Percentiles rank a stretch among this genome's conserved stretches.
phyloP scores from a whole-genome alignment of 2,797 vertebrate genomes.

The Limosa lapponica region DNA sequence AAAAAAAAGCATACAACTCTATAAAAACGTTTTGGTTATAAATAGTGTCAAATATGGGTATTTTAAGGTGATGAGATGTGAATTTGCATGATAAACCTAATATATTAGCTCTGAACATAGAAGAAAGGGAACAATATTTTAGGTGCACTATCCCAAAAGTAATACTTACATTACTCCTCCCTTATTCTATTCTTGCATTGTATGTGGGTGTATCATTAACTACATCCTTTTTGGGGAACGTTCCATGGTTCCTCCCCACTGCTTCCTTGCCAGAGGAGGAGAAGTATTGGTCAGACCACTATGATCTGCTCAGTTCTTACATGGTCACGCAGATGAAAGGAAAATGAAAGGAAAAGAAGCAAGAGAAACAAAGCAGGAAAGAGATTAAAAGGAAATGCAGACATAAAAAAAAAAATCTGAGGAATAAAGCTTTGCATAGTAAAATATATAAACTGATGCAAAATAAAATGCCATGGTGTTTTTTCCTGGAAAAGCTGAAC shows the following conservation, averaged over 20 bases:
- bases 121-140: constrained; percentile 10
- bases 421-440: constrained; percentile 6
- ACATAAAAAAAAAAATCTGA: constrained; percentile 10
- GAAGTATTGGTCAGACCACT: constrained; percentile 55
- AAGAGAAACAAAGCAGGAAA: constrained; percentile 62
- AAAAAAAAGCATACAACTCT: neutral
- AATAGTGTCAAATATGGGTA: neutral
- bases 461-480: constrained; percentile 28
- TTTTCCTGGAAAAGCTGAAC: constrained; percentile 15
- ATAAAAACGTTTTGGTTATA: neutral
- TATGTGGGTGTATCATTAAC: constrained; percentile 54
- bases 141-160: constrained; percentile 34
- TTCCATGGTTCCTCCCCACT: constrained; percentile 54
- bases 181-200: constrained; percentile 61
- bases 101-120: neutral
- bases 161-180: constrained; percentile 64
- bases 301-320: constrained; percentile 59
- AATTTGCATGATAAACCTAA: neutral
- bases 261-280: constrained; percentile 65
- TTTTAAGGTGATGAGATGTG: neutral
- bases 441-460: constrained; percentile 21
- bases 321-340: constrained; percentile 38
- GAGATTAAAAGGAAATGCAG: constrained; percentile 48
- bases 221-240: constrained; percentile 55
- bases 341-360: constrained; percentile 41